Evolutionary conservation across 2,113 vertebrate genomes (phyloP), one percentile per base, ranked within the genome.

Genomic region (Salvelinus alpinus): DNA sequence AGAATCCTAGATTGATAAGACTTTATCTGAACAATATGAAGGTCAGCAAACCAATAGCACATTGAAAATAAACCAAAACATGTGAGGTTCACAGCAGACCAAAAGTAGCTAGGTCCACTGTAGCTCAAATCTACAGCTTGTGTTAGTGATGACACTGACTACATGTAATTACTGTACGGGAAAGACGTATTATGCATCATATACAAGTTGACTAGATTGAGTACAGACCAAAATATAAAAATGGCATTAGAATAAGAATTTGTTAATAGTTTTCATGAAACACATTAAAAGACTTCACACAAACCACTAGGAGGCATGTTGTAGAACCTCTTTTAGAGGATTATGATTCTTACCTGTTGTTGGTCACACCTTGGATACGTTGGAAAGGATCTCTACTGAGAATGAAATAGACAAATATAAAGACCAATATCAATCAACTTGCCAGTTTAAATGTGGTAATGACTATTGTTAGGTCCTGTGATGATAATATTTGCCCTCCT

Each of bases 261-360:
- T 16, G 4, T 54, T 5, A 44, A 54, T 3, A 54, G 16, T 18
- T 13, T 54, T 13, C 18, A 57, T 14, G 13, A 20, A 62, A n/a
- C n/a, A 8, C 20, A 8, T 20, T 24, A 5, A 59, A 59, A 59
- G 20, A 59, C 13, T 11, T 54, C 11, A 54, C 2, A 4, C 48
- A 54, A 14, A 57, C 14, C 54, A 44, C 38, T 44, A 44, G 38
- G 38, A 44, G 2, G 38, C 51, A 4, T 18, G 51, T 54, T 31
- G 64, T 13, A 66, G 12, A 31, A 66, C 11, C 27, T 29, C 14
- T n/a, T 29, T 31, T 29, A 16, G 24, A 16, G 11, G 5, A 29
- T 11, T 13, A 64, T 29, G 29, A 22, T 18, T 8, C 66, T n/a
- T 68, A 68, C 66, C 66, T 68, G 66, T 29, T 68, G 64, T 66